Evolutionary conservation across 2,113 vertebrate genomes (phyloP).

Genomic region (Psettodes erumei): DNA sequence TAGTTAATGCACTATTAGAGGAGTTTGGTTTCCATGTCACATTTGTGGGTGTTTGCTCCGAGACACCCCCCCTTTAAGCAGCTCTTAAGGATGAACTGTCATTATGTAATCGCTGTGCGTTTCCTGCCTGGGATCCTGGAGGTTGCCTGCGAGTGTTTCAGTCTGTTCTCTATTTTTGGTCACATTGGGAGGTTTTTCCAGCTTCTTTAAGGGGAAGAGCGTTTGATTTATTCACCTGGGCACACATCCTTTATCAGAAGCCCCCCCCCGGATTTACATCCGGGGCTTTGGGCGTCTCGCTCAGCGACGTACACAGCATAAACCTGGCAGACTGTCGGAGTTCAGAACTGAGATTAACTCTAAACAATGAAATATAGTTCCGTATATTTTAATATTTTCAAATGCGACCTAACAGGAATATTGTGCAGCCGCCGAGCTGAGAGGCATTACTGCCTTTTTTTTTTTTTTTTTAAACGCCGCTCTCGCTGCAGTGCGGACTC

Average conservation of each 20-base stretch:
- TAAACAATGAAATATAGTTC: too few relatives aligned
- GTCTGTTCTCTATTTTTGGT: slow-evolving; percentile 57
- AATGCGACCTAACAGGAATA: not conserved
- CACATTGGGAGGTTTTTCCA: slow-evolving; percentile 38
- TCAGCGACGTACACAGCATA: not conserved
- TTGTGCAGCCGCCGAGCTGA: not conserved
- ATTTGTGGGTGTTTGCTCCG: slow-evolving; percentile 62
- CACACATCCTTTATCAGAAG: slow-evolving; percentile 4
- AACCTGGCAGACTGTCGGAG: not conserved
- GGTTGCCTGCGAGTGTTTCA: slow-evolving; percentile 53
- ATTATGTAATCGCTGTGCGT: slow-evolving; percentile 61
- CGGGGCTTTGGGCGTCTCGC: slow-evolving; percentile 31
- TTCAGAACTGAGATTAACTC: slow-evolving; percentile 18
- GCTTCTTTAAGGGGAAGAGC: slow-evolving; percentile 20
- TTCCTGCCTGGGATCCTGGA: slow-evolving; percentile 49
- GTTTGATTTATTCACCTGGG: slow-evolving; percentile 47
- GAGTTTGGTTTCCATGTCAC: slow-evolving; percentile 47
- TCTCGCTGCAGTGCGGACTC: not conserved
- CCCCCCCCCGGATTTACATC: slow-evolving; percentile 44
- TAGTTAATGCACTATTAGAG: slow-evolving; percentile 67
- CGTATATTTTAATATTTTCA: too few relatives aligned
- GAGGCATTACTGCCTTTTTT: not conserved
- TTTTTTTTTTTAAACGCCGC: not conserved
- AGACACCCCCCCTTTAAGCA: slow-evolving; percentile 57
- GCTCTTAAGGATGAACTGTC: slow-evolving; percentile 59